Base-by-base conservation (phyloP, 2,113 vertebrate genomes). In the Nyctibius bracteatus region DNA sequence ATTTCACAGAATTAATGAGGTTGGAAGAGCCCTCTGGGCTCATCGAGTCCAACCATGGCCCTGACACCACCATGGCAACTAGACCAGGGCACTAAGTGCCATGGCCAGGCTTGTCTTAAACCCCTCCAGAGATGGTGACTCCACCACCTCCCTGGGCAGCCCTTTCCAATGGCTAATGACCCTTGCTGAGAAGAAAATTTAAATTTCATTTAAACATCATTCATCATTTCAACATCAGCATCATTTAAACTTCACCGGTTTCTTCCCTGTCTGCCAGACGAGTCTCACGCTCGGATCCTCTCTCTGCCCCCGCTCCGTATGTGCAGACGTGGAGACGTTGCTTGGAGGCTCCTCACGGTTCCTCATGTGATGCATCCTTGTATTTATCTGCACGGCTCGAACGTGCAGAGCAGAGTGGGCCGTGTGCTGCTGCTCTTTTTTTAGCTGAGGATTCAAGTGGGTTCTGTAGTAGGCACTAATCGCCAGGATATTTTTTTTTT, bases 221-320 rank as follows among this genome's bases (percentile, higher is more conserved):
- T n/a, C n/a, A n/a, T n/a, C n/a, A n/a, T n/a, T n/a, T n/a, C n/a
- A n/a, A n/a, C n/a, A n/a, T n/a, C n/a, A 4, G 12, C 30, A 8
- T 33, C 5, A 0, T 20, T n/a, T 17, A 6, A 18, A 9, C 25
- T 16, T 58, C 57, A 0, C 73, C 2, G 9, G 4, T 35, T 52
- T 25, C 66, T 44, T 22, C 65, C 28, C 12, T 2, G 17, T 3
- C 31, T 31, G 71, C 59, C 72, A 72, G n/a, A 23, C 15, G 5
- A 47, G 83, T 57, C 78, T 77, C 11, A 2, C 33, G 1, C 58
- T 43, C 1, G 8, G 30, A 12, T 67, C 86, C 67, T 41, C 37
- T 24, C 43, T 33, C 54, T 19, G 1, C 65, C 33, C 21, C 35
- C 16, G 3, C 39, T 27, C 79, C 35, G 3, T 49, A 18, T 20